phyloP scores from a whole-genome alignment of 2,113 vertebrate genomes.

The Grallaria varia region DNA sequence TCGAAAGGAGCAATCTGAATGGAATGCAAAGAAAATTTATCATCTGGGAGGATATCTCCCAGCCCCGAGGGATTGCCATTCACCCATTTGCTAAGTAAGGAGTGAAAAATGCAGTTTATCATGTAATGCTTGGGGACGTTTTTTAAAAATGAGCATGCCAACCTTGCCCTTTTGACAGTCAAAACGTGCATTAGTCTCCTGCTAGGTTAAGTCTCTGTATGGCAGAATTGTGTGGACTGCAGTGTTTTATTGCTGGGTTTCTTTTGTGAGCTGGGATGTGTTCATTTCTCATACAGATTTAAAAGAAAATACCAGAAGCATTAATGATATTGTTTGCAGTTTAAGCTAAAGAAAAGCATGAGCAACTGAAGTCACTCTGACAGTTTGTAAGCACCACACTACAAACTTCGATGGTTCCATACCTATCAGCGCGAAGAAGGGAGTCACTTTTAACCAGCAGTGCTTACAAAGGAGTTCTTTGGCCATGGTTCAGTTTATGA shows the following conservation, averaged over 20 bases:
- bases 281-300: background rate
- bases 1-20: constrained; percentile 81
- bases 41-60: constrained; percentile 73
- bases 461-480: background rate
- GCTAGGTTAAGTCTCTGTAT: background rate
- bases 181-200: background rate
- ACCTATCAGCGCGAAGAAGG: background rate
- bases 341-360: background rate
- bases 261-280: background rate
- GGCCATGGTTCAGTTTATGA: background rate
- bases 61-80: constrained; percentile 85
- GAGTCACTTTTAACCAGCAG: background rate
- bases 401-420: background rate
- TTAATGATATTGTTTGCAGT: background rate
- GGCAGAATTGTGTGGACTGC: background rate
- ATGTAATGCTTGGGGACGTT: background rate
- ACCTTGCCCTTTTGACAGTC: background rate
- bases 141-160: background rate
- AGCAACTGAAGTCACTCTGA: background rate
- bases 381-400: background rate
- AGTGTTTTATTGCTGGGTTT: background rate
- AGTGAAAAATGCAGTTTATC: background rate
- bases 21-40: constrained; percentile 79
- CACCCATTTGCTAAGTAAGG: constrained; percentile 88
- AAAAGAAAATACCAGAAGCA: background rate